Percentiles rank a stretch among this genome's conserved stretches.
These are phyloP conservation scores for Capitulum mitella DNA, from an alignment of 2,888 invertebrate species.

Conservation along the genomic window DNA sequence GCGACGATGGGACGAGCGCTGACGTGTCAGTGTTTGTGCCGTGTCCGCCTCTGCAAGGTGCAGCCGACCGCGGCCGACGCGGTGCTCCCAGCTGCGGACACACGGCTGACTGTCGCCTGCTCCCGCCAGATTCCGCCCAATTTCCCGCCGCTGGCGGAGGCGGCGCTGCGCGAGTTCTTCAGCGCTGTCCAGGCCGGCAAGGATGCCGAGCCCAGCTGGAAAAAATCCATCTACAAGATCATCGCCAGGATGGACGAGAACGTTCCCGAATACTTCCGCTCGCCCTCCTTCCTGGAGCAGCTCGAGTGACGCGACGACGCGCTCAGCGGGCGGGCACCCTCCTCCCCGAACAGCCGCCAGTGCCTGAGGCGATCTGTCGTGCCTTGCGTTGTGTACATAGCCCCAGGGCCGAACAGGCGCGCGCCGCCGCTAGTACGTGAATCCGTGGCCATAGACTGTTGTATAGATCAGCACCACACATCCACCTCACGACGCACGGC, in stretches of 20 bases:
- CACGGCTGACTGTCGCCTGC: not conserved
- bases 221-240: conserved; percentile 99
- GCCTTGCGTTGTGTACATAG: conserved; percentile 11
- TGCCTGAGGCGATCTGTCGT: not conserved
- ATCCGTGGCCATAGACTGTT: not conserved
- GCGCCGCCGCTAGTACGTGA: not conserved
- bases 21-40: no score
- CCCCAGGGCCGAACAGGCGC: no score
- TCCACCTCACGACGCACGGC: no score
- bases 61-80: no score
- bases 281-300: conserved; percentile 97
- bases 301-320: conserved; percentile 53
- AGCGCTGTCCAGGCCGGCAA: conserved; percentile 93
- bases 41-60: no score
- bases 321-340: not conserved
- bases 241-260: conserved; percentile 98
- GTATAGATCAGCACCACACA: not conserved
- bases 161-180: conserved; percentile 97
- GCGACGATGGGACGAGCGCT: no score
- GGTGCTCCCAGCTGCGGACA: no score
- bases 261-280: conserved; percentile 99
- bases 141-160: conserved; percentile 95
- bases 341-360: not conserved
- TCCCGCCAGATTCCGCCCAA: conserved; percentile 80
- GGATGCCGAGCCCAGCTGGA: conserved; percentile 99